A percentile compares a stretch with the other conserved stretches of the same genome.
These are phyloP conservation scores for Scomber scombrus DNA, from an alignment of 2,113 vertebrate species.

Conservation along the genomic window DNA sequence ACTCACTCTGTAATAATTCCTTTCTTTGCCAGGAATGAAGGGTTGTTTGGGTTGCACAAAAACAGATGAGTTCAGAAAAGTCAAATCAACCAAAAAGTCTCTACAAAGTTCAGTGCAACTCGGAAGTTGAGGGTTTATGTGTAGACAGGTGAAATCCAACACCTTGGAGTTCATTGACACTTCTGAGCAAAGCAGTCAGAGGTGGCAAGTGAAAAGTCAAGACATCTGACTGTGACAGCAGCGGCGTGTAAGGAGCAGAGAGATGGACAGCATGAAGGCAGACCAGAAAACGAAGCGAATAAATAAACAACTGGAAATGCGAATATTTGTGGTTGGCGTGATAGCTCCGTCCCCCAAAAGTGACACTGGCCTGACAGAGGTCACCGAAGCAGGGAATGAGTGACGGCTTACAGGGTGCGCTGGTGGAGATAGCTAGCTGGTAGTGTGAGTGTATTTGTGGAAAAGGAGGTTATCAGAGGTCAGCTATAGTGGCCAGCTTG, in stretches of 20 bases:
- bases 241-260: constrained; percentile 3
- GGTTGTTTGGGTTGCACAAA: background rate
- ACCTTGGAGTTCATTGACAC: constrained; percentile 21
- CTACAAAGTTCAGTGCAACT: constrained; percentile 47
- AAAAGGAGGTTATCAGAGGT: constrained; percentile 41
- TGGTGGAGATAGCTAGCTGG: constrained; percentile 36
- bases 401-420: constrained; percentile 68
- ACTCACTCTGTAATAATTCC: constrained; percentile 18
- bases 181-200: constrained; percentile 33
- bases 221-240: constrained; percentile 41
- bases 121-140: constrained; percentile 17
- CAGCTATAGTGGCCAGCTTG: constrained; percentile 40
- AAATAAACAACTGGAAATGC: constrained; percentile 66
- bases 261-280: constrained; percentile 54
- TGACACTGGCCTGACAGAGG: constrained; percentile 79
- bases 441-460: constrained; percentile 17
- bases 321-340: constrained; percentile 42
- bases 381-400: constrained; percentile 65
- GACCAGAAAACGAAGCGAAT: constrained; percentile 52
- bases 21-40: background rate
- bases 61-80: constrained; percentile 7
- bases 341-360: constrained; percentile 27
- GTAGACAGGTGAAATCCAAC: constrained; percentile 37
- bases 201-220: constrained; percentile 27
- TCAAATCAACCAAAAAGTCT: constrained; percentile 9